Evolutionary conservation across 2,797 vertebrate genomes (phyloP), one percentile per base, ranked within the genome.

Genomic region (Crypturellus tataupa): DNA sequence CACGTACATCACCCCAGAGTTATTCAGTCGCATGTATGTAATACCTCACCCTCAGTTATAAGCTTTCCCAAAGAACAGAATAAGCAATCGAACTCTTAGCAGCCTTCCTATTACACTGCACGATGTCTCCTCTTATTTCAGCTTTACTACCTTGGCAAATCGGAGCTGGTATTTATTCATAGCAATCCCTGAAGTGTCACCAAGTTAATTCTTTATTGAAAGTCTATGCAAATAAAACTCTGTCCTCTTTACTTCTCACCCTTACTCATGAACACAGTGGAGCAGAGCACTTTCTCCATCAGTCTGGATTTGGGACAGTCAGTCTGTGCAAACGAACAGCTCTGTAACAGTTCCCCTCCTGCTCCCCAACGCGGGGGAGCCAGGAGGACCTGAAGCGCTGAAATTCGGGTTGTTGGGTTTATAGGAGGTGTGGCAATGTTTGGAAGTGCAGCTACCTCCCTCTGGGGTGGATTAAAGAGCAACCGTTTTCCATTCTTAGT

Each of bases 131-230:
- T 81, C 49, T 85, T 88, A 85, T 93, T 90, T 77, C 55, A 73
- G 58, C 88, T 96, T 91, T 94, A 79, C 51, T 88, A 47, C 83
- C 86, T 81, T 42, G 27, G 46, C 67, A 88, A 40, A 67, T 91
- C n/a, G 76, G 77, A 94, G 86, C 91, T 94, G 90, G 8, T 69
- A 90, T 94, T 88, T 94, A 73, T 94, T 91, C 59, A 47, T 46
- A 81, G 64, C 42, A 47, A 68, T 70, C 84, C 60, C 80, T 88
- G 5, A 86, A 86, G 75, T 33, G 46, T 64, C 88, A 90, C 39
- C 68, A 90, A 76, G 69, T 29, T 42, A 88, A 93, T 86, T 88
- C 85, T 81, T 33, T 44, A 56, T 47, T 73, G 47, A 67, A 94
- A 72, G 24, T 73, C 68, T 56, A 47, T 60, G 56, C 42, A 77